A percentile compares a stretch with the other conserved stretches of the same genome.
Evolutionary conservation across 2,797 vertebrate species (phyloP).

Genomic region (Buceros bicornis): DNA sequence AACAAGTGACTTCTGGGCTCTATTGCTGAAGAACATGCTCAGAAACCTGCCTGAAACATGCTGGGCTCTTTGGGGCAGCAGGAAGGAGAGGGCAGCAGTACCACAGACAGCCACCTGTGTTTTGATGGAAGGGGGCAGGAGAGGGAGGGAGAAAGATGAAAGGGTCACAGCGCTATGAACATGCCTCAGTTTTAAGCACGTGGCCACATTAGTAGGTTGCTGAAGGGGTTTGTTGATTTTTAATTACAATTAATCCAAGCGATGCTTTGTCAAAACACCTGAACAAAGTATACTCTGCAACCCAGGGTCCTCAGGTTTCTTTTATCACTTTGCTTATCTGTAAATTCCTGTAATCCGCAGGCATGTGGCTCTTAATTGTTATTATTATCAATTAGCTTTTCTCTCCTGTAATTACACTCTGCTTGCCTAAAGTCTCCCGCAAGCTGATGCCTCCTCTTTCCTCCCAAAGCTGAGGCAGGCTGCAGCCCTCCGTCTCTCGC

Average conservation of each 20-base stretch:
- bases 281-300: neutral
- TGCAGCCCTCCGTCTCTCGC: neutral
- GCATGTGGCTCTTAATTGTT: constrained; percentile 46
- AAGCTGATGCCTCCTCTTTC: neutral
- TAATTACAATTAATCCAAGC: constrained; percentile 38
- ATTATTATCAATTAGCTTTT: constrained; percentile 68
- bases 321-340: neutral
- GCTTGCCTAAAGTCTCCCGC: neutral
- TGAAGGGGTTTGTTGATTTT: neutral
- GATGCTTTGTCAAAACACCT: constrained; percentile 53
- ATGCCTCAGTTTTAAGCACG: neutral
- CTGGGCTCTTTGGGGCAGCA: neutral
- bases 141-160: neutral
- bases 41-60: neutral
- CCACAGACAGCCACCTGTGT: neutral
- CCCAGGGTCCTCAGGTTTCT: neutral
- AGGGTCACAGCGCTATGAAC: neutral
- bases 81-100: neutral
- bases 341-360: constrained; percentile 52
- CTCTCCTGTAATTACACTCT: constrained; percentile 52
- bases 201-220: neutral
- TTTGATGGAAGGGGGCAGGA: neutral
- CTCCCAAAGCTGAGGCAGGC: neutral
- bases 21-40: neutral
- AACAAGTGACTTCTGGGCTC: neutral